Conservation (phyloP, 1,140 invertebrate species). For the Eumeta japonica region DNA sequence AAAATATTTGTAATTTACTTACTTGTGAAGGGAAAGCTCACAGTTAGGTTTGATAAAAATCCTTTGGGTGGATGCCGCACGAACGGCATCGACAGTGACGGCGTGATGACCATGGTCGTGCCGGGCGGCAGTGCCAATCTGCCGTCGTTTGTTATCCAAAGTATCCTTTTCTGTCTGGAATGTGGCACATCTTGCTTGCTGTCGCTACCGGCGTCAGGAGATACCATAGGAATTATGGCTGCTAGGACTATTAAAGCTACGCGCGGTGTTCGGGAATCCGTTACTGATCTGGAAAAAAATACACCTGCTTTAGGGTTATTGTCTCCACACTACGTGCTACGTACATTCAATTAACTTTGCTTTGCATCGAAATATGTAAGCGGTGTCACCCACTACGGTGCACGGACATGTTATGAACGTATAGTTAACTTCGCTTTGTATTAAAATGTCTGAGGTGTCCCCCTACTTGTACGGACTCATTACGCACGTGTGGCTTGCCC, state of each 20-base stretch:
- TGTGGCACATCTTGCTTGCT: slow-evolving; percentile 57
- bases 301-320: not conserved
- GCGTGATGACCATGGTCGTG: slow-evolving; percentile 75
- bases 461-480: not conserved
- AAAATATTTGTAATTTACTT: too few relatives aligned
- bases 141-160: slow-evolving; percentile 82
- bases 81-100: slow-evolving; percentile 77
- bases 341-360: not conserved
- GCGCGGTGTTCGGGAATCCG: slow-evolving; percentile 40
- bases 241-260: slow-evolving; percentile 43
- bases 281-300: slow-evolving; percentile 23
- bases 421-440: not conserved
- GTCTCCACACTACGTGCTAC: too few relatives aligned
- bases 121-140: slow-evolving; percentile 77
- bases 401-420: not conserved
- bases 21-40: slow-evolving; percentile 86
- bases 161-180: slow-evolving; percentile 74
- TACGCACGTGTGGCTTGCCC: too few relatives aligned
- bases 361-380: not conserved
- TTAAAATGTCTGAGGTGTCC: not conserved
- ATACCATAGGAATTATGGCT: slow-evolving; percentile 36
- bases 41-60: slow-evolving; percentile 80
- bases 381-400: not conserved
- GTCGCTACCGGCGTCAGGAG: slow-evolving; percentile 25
- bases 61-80: slow-evolving; percentile 80